Evolutionary conservation across 1,140 invertebrate species (phyloP).

Genomic region (Lasaia peninsularis): DNA sequence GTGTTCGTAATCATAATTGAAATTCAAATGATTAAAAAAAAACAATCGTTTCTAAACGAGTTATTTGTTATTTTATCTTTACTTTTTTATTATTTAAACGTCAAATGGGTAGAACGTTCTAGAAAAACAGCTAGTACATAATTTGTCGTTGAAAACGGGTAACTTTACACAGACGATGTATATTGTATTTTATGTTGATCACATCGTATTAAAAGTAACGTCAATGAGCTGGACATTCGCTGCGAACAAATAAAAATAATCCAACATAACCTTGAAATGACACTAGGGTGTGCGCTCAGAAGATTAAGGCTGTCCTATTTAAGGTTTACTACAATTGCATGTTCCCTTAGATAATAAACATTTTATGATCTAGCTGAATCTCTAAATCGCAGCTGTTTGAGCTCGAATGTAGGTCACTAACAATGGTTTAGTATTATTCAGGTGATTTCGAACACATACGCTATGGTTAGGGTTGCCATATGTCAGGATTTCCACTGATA

Average conservation of each 20-base stretch:
- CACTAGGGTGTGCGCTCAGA: neutral
- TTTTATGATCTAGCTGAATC: slow-evolving; percentile 2
- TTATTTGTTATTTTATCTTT: too few species aligned
- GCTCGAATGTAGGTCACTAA: neutral
- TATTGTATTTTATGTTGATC: neutral
- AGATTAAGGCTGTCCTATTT: neutral
- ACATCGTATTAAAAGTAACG: neutral
- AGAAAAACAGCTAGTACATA: too few species aligned
- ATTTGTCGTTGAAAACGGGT: too few species aligned
- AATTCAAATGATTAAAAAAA: too few species aligned
- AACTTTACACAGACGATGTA: too few species aligned
- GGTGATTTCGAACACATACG: neutral
- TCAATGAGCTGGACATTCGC: neutral
- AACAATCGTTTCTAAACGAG: too few species aligned
- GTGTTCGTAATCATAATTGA: too few species aligned
- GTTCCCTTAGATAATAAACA: neutral
- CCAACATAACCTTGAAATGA: neutral
- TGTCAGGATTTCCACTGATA: neutral
- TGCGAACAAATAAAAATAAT: neutral
- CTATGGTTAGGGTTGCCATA: neutral
- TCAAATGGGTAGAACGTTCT: too few species aligned
- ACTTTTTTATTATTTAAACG: too few species aligned
- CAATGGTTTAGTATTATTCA: neutral
- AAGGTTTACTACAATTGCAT: slow-evolving; percentile 3
- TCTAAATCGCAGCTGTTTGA: neutral